phyloP scores from a whole-genome alignment of 1,140 invertebrate genomes.

The Drosophila setifemur region DNA sequence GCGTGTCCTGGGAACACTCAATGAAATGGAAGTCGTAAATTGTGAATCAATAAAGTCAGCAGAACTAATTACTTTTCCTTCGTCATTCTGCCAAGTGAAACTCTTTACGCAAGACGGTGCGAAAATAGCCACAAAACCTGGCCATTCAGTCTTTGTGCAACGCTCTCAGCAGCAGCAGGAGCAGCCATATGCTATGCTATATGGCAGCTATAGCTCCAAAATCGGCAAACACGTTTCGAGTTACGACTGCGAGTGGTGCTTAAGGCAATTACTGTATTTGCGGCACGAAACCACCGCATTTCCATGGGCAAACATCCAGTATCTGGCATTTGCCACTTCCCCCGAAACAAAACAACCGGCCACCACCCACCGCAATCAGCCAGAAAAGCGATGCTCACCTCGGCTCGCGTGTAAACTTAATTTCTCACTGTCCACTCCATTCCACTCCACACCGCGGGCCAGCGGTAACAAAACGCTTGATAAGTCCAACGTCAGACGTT shows the following conservation, averaged over 20 bases:
- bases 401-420: slow-evolving; percentile 27
- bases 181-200: background rate
- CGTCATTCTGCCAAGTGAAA: slow-evolving; percentile 40
- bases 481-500: slow-evolving; percentile 26
- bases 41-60: background rate
- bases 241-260: background rate
- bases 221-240: slow-evolving; percentile 35
- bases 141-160: slow-evolving; percentile 45
- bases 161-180: slow-evolving; percentile 43
- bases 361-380: slow-evolving; percentile 24
- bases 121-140: slow-evolving; percentile 32
- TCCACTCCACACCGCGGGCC: no score
- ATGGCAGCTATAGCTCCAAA: slow-evolving; percentile 2
- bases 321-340: background rate
- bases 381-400: slow-evolving; percentile 32
- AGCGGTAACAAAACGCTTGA: slow-evolving; percentile 21
- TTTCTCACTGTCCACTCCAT: slow-evolving; percentile 18
- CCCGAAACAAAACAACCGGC: background rate
- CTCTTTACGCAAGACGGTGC: slow-evolving; percentile 31
- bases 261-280: slow-evolving; percentile 33
- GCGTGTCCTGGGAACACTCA: background rate
- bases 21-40: slow-evolving; percentile 30
- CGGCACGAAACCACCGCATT: slow-evolving; percentile 31
- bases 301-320: slow-evolving; percentile 1
- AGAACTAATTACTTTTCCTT: slow-evolving; percentile 14